Conservation (phyloP, 2,797 vertebrate species). For the Darevskia mixta region DNA sequence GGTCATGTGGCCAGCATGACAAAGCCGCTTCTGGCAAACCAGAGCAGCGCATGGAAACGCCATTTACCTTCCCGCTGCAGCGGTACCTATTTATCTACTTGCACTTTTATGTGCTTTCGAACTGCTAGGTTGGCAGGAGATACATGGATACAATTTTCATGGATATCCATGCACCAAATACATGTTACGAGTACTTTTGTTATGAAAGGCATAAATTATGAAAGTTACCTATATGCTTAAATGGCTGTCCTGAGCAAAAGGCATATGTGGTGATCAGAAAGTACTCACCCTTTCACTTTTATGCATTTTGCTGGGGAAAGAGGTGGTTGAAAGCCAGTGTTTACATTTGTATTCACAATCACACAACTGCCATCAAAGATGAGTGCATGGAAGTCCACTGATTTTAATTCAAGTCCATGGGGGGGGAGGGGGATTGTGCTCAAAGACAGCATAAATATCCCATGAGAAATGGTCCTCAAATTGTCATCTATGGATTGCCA, state of each 20-base stretch:
- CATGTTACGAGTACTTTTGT: not conserved
- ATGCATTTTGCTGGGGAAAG: not conserved
- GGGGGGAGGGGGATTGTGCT: not conserved
- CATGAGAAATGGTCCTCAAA: not conserved
- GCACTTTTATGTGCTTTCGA: no score
- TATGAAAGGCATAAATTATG: not conserved
- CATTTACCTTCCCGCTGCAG: no score
- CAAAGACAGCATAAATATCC: not conserved
- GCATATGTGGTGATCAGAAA: not conserved
- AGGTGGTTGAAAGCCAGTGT: not conserved
- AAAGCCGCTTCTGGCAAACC: no score
- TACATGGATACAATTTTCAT: not conserved
- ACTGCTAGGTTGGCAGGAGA: no score
- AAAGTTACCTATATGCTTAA: not conserved
- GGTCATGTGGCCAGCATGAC: no score
- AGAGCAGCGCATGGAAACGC: no score
- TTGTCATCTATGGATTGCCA: not conserved
- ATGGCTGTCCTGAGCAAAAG: no score
- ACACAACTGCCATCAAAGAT: not conserved
- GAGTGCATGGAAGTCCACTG: not conserved
- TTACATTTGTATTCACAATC: not conserved
- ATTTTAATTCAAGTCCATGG: not conserved
- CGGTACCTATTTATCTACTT: no score
- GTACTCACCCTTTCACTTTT: not conserved
- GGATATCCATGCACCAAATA: not conserved